These are phyloP conservation scores for Tamias sibiricus DNA, from an alignment of 2,113 vertebrate species.

Conservation along the genomic window DNA sequence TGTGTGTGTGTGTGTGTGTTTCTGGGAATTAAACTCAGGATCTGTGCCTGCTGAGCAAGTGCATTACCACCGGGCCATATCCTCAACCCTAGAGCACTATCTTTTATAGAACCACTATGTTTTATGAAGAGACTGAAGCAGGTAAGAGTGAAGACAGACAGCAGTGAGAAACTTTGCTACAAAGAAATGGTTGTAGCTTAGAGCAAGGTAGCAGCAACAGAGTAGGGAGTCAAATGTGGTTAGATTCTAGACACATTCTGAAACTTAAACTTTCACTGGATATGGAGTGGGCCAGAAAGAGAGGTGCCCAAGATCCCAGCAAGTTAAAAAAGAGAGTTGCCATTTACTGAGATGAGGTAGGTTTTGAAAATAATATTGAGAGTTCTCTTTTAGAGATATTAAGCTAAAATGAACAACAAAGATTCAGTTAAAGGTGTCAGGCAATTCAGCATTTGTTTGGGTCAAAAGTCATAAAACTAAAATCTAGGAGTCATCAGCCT, in stretches of 20 bases:
- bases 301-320: not conserved
- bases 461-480: slow-evolving; percentile 11
- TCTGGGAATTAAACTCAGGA: too few species aligned
- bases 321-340: not conserved
- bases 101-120: not conserved
- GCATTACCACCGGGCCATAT: too few species aligned
- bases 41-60: too few species aligned
- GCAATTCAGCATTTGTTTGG: not conserved
- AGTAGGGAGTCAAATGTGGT: not conserved
- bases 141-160: not conserved
- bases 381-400: not conserved
- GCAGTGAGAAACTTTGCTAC: not conserved
- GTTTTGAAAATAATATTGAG: not conserved
- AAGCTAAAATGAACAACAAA: not conserved
- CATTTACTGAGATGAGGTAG: not conserved
- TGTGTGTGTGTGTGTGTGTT: too few species aligned
- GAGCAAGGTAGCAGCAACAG: not conserved
- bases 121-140: not conserved
- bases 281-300: not conserved
- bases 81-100: not conserved
- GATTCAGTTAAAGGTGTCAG: not conserved
- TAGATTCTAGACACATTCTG: not conserved
- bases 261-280: not conserved
- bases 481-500: not conserved
- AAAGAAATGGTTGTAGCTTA: not conserved